A percentile compares a stretch with the other conserved stretches of the same genome.
Conservation (phyloP, 37 sponge, comb jelly and placozoan genomes). For the Haliclona indistincta region DNA sequence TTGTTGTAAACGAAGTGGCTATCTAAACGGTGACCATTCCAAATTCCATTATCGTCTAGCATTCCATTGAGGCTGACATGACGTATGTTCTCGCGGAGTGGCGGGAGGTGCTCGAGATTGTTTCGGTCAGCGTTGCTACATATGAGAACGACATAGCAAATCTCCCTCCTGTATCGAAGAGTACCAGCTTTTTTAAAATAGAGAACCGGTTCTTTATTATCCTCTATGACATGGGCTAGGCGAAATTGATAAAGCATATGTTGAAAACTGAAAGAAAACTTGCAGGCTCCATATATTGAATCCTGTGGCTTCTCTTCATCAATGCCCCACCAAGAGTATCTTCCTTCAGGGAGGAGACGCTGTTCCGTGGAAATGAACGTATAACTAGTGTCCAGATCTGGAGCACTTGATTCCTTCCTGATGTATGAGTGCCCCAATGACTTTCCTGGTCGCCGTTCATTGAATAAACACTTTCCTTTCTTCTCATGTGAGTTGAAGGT, state of each 20-base stretch:
- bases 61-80: no score
- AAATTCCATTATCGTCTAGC: no score
- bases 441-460: no score
- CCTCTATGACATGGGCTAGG: no score
- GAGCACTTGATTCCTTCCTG: no score
- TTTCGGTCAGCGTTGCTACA: not conserved
- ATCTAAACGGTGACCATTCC: no score
- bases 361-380: not conserved
- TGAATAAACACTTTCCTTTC: not conserved
- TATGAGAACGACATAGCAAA: slow-evolving; percentile 7
- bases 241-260: not conserved
- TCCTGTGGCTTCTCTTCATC: no score
- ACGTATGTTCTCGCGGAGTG: no score
- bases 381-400: not conserved
- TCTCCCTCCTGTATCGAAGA: slow-evolving; percentile 8
- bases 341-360: slow-evolving; percentile 2
- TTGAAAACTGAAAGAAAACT: not conserved
- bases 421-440: no score
- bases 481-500: not conserved
- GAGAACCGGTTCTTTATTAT: not conserved
- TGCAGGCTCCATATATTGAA: no score
- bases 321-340: slow-evolving; percentile 2
- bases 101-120: no score
- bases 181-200: slow-evolving; percentile 3
- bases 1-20: no score